Evolutionary conservation across 2,113 vertebrate species (phyloP).

Genomic region (Petrocephalus zakoni): DNA sequence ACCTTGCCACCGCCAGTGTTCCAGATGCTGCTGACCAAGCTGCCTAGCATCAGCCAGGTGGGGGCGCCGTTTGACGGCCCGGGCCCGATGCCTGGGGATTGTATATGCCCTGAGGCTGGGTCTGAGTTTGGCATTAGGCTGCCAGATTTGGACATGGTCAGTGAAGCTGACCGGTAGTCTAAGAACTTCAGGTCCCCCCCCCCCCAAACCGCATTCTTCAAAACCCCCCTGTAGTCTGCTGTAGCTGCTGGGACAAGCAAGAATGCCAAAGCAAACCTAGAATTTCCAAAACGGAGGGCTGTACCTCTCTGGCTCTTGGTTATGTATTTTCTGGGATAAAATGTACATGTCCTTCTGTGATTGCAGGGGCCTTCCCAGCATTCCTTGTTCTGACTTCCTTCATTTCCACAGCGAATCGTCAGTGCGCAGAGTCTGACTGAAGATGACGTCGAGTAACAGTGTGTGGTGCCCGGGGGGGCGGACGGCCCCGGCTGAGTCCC

Average conservation of each 20-base stretch:
- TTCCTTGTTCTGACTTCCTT: background rate
- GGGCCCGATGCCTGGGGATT: background rate
- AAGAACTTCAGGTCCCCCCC: background rate
- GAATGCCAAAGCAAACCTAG: slow-evolving; percentile 25
- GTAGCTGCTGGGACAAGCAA: slow-evolving; percentile 17
- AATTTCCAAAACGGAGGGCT: slow-evolving; percentile 12
- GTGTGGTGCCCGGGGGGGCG: background rate
- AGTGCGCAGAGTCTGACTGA: slow-evolving; percentile 86
- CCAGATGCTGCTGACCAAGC: slow-evolving; percentile 97
- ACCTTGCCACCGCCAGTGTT: slow-evolving; percentile 93
- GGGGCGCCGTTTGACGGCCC: background rate
- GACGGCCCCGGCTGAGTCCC: background rate
- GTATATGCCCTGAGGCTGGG: background rate
- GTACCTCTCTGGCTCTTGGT: background rate
- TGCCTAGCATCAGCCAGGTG: slow-evolving; percentile 91
- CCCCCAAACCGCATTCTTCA: slow-evolving; percentile 15
- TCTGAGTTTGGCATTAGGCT: background rate
- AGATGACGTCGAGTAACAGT: slow-evolving; percentile 83
- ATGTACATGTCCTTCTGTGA: background rate
- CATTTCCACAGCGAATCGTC: slow-evolving; percentile 75
- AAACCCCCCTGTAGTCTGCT: slow-evolving; percentile 14
- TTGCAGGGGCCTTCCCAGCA: background rate
- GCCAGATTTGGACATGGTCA: background rate
- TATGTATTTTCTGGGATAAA: slow-evolving; percentile 23
- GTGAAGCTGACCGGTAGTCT: background rate